A percentile compares a stretch with the other conserved stretches of the same genome.
Conservation (phyloP, 2,113 vertebrate species). For the Amphiprion ocellaris region DNA sequence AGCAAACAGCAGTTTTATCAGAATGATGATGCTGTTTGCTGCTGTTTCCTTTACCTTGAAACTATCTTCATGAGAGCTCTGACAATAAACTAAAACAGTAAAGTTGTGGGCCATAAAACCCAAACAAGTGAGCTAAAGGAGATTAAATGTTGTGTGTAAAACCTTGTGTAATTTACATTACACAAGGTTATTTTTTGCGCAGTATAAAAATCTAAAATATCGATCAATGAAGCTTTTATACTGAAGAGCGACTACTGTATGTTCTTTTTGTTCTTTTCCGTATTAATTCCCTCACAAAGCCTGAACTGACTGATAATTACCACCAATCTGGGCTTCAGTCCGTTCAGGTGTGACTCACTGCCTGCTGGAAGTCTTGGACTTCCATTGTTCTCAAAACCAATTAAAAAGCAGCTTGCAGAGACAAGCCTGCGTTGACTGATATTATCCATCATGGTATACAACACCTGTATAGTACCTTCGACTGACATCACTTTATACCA, state of each 20-base stretch:
- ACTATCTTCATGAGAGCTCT: not conserved
- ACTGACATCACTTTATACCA: conserved; percentile 30
- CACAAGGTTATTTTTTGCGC: not conserved
- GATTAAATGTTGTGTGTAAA: not conserved
- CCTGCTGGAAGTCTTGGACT: conserved; percentile 13
- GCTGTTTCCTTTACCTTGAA: not conserved
- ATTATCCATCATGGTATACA: conserved; percentile 38
- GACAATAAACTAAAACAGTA: not conserved
- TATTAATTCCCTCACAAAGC: conserved; percentile 1
- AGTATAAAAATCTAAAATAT: not conserved
- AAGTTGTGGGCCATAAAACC: conserved; percentile 7
- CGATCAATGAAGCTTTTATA: not conserved
- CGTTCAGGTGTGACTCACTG: conserved; percentile 11
- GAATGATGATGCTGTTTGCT: not conserved
- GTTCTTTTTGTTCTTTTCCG: not conserved
- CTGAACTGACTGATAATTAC: conserved; percentile 16
- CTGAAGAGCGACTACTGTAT: not conserved
- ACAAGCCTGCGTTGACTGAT: conserved; percentile 39
- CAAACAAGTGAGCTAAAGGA: not conserved
- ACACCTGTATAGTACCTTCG: conserved; percentile 22
- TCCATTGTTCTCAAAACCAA: conserved; percentile 60
- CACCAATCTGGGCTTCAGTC: conserved; percentile 4
- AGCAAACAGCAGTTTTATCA: too few species aligned
- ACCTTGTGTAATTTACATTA: too few species aligned
- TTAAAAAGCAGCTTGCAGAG: conserved; percentile 50